Percentiles rank a stretch among this genome's conserved stretches.
These are phyloP conservation scores for Cheilosia pagana DNA, from an alignment of 2,888 invertebrate species.

Conservation along the genomic window DNA sequence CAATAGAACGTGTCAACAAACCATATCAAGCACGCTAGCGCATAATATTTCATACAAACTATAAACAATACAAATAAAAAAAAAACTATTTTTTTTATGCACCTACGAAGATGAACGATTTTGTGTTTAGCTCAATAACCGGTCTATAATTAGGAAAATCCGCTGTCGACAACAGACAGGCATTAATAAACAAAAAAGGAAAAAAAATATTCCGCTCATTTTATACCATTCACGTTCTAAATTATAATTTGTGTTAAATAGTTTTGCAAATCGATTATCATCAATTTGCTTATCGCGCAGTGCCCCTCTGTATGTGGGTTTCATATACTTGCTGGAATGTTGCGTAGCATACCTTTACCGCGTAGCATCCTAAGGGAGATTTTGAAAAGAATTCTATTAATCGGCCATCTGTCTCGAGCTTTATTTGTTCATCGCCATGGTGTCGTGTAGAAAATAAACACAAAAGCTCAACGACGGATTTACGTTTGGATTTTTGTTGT, in stretches of 20 bases:
- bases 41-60: not conserved
- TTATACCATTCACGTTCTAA: conserved; percentile 48
- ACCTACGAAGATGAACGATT: not conserved
- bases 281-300: not conserved
- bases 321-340: not conserved
- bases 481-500: conserved; percentile 40
- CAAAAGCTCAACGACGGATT: conserved; percentile 17
- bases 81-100: not conserved
- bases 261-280: not conserved
- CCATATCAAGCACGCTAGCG: not conserved
- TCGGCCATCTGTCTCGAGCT: not conserved
- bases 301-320: not conserved
- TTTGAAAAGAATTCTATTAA: conserved; percentile 14
- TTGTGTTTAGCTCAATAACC: not conserved
- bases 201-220: conserved; percentile 23
- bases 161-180: conserved; percentile 7
- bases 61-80: not conserved
- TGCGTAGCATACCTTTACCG: not conserved
- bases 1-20: conserved; percentile 18
- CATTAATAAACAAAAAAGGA: not conserved
- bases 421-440: conserved; percentile 14
- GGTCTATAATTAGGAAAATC: conserved; percentile 26
- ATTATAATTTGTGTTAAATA: conserved; percentile 9
- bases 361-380: conserved; percentile 4
- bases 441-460: conserved; percentile 22